phyloP scores from a whole-genome alignment of 2,888 invertebrate species.

The Keiferia lycopersicella region DNA sequence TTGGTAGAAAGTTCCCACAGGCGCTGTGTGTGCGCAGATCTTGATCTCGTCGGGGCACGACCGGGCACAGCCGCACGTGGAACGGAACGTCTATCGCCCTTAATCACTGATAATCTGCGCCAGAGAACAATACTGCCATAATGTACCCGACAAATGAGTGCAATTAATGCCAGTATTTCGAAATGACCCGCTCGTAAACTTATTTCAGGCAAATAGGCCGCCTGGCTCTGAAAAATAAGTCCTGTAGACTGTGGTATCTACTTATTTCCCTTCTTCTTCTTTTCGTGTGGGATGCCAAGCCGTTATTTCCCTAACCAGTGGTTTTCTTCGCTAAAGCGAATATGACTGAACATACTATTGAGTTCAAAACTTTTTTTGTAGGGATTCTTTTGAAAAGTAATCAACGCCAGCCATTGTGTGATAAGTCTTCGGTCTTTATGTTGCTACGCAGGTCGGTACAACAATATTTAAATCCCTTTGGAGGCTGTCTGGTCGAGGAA shows the following conservation, averaged over 20 bases:
- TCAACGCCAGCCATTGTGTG: conserved; percentile 67
- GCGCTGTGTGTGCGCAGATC: conserved; percentile 61
- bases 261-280: too few species aligned
- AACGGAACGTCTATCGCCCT: conserved; percentile 58
- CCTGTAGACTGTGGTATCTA: too few species aligned
- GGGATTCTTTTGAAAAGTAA: conserved; percentile 73
- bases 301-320: too few species aligned
- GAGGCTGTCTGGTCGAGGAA: conserved; percentile 56
- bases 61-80: conserved; percentile 64
- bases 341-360: background rate
- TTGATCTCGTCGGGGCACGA: conserved; percentile 66
- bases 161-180: conserved; percentile 64
- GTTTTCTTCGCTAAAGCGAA: background rate
- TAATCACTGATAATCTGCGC: conserved; percentile 66
- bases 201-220: background rate
- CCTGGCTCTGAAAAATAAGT: too few species aligned
- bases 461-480: conserved; percentile 17
- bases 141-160: conserved; percentile 59
- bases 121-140: conserved; percentile 64
- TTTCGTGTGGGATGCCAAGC: too few species aligned
- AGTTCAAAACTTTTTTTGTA: conserved; percentile 48
- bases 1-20: conserved; percentile 53
- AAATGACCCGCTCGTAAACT: conserved; percentile 35
- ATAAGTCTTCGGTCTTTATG: conserved; percentile 58
- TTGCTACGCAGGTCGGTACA: conserved; percentile 59